Conservation (phyloP, 2,797 vertebrate species). For the Anguilla megastoma region DNA sequence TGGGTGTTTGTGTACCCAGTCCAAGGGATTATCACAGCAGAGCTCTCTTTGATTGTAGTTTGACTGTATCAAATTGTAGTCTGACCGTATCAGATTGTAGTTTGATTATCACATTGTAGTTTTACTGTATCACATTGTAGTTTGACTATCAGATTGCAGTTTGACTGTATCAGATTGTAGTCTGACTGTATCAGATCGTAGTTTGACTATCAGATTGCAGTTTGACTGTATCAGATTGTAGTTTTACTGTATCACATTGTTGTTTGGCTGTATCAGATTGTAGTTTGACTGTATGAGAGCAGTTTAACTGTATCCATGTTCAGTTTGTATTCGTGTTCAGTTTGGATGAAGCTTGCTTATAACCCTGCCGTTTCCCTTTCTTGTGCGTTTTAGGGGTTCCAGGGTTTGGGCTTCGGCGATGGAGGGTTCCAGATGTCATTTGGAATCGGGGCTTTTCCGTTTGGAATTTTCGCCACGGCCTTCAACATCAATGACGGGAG, state of each 20-base stretch:
- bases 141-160: neutral
- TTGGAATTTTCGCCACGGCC: conserved; percentile 97
- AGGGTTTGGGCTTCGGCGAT: conserved; percentile 98
- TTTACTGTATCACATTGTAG: no score
- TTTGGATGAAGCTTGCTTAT: neutral
- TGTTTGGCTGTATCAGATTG: no score
- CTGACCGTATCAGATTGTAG: no score
- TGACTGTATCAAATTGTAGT: no score
- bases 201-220: neutral
- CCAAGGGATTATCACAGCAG: neutral
- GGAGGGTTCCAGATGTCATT: conserved; percentile 99
- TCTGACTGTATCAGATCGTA: neutral
- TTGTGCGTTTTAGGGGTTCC: conserved; percentile 83
- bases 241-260: no score
- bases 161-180: neutral
- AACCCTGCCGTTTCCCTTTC: neutral
- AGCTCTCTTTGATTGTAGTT: neutral
- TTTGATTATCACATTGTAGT: no score
- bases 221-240: neutral
- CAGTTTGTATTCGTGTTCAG: no score
- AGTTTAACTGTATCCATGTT: no score
- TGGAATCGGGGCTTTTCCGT: conserved; percentile 96
- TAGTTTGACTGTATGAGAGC: no score
- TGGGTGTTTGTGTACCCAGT: neutral
- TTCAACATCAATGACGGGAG: conserved; percentile 98